These are phyloP conservation scores for Drosophila sordidula DNA, from an alignment of 2,888 invertebrate genomes.

Conservation along the genomic window DNA sequence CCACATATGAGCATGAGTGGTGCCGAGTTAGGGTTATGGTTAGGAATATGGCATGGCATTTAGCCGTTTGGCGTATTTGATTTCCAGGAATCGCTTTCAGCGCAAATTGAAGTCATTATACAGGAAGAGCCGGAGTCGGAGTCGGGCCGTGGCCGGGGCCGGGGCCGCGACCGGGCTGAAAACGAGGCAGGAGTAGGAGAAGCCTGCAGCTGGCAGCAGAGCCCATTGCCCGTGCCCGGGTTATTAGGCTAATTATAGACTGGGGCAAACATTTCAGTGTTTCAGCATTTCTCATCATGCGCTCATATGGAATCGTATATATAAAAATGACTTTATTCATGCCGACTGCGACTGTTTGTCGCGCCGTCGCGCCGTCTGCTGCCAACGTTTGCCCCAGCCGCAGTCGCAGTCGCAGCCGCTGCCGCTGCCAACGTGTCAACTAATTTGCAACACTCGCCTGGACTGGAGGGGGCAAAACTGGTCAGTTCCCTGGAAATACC, in stretches of 20 bases:
- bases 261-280: conserved; percentile 59
- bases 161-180: conserved; percentile 1
- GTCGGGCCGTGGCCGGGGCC: background rate
- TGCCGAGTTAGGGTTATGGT: conserved; percentile 19
- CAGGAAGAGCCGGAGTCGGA: conserved; percentile 13
- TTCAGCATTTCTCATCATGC: conserved; percentile 65
- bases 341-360: conserved; percentile 72
- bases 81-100: conserved; percentile 81
- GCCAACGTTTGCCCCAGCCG: conserved; percentile 22
- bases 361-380: conserved; percentile 55
- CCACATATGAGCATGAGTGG: conserved; percentile 12
- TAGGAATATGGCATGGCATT: conserved; percentile 75
- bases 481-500: conserved; percentile 74
- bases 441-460: conserved; percentile 82
- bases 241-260: conserved; percentile 82
- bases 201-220: background rate
- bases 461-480: conserved; percentile 18
- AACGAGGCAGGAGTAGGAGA: conserved; percentile 5
- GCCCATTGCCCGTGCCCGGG: conserved; percentile 53
- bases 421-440: conserved; percentile 79
- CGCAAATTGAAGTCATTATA: conserved; percentile 81
- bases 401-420: conserved; percentile 18
- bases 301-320: conserved; percentile 51
- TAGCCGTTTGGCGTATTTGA: conserved; percentile 79
- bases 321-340: conserved; percentile 77